Evolutionary conservation across 2,113 vertebrate species (phyloP).

Genomic region (Alligator mississippiensis): DNA sequence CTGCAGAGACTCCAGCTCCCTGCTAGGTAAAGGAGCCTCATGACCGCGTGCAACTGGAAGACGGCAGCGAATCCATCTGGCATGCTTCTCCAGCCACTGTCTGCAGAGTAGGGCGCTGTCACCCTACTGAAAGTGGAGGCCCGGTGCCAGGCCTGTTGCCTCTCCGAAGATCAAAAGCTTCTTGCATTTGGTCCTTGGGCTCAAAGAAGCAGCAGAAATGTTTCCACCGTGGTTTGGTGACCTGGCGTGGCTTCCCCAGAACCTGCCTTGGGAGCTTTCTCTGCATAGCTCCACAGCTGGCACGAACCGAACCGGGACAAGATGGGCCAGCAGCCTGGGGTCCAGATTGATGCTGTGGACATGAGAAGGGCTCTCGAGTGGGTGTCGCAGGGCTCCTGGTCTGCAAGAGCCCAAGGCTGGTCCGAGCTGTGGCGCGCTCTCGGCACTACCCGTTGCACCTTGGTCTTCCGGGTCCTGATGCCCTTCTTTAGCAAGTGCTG

Average conservation of each 20-base stretch:
- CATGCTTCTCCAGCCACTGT: neutral
- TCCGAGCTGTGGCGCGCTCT: slow-evolving; percentile 69
- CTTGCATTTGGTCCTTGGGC: slow-evolving; percentile 52
- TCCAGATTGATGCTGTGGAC: slow-evolving; percentile 61
- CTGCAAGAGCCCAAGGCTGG: slow-evolving; percentile 55
- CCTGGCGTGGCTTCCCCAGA: slow-evolving; percentile 40
- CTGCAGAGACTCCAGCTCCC: neutral
- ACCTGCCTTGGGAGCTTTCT: neutral
- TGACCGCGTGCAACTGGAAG: neutral
- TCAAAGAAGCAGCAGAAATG: slow-evolving; percentile 39
- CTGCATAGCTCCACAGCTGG: slow-evolving; percentile 30
- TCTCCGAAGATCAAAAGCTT: slow-evolving; percentile 63
- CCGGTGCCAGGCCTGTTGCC: slow-evolving; percentile 10
- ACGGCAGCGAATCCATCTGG: neutral
- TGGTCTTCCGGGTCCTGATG: neutral
- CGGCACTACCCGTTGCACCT: slow-evolving; percentile 36
- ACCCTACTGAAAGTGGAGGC: neutral
- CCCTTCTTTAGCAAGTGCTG: neutral
- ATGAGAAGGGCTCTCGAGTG: slow-evolving; percentile 69
- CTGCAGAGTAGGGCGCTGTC: slow-evolving; percentile 45
- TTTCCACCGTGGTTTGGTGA: slow-evolving; percentile 20
- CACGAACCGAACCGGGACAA: slow-evolving; percentile 50
- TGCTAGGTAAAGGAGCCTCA: neutral
- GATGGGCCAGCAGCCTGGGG: slow-evolving; percentile 65
- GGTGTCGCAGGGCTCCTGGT: slow-evolving; percentile 63